These are phyloP conservation scores for Notodonta ziczac DNA, from an alignment of 2,888 invertebrate species.

Conservation along the genomic window DNA sequence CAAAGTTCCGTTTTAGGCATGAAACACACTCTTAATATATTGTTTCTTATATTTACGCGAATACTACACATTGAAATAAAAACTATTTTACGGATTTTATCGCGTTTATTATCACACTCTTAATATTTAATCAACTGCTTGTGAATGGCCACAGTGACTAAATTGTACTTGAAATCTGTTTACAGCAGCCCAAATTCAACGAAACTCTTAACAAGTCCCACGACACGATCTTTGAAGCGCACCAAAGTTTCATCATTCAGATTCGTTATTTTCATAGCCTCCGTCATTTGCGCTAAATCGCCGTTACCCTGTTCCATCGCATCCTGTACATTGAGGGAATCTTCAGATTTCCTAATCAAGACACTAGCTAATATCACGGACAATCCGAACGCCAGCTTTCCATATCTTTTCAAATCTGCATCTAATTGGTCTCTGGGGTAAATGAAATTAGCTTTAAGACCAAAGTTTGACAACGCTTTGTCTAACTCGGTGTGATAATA, in stretches of 20 bases:
- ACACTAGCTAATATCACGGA: conserved; percentile 29
- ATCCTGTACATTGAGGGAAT: conserved; percentile 33
- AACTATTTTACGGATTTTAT: too few species aligned
- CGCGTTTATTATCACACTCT: too few species aligned
- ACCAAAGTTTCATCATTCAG: conserved; percentile 24
- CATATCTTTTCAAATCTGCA: conserved; percentile 43
- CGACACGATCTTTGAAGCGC: conserved; percentile 31
- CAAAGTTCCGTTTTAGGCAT: too few species aligned
- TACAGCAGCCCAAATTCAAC: conserved; percentile 3
- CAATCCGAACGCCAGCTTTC: conserved; percentile 31
- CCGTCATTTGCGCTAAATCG: conserved; percentile 5
- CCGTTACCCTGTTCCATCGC: conserved; percentile 11
- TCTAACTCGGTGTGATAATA: conserved; percentile 43
- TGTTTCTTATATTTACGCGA: too few species aligned
- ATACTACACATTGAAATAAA: too few species aligned
- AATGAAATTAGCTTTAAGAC: conserved; percentile 34
- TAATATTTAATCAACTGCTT: background rate
- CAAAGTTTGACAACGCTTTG: conserved; percentile 33
- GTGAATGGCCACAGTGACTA: background rate
- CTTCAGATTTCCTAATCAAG: conserved; percentile 33
- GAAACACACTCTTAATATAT: too few species aligned
- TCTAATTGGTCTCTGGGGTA: conserved; percentile 45
- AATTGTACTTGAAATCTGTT: background rate
- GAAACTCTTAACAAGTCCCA: conserved; percentile 42
- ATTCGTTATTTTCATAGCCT: conserved; percentile 8